These are phyloP conservation scores for Dendrocopos noguchii DNA, from an alignment of 2,113 vertebrate species.

Conservation along the genomic window DNA sequence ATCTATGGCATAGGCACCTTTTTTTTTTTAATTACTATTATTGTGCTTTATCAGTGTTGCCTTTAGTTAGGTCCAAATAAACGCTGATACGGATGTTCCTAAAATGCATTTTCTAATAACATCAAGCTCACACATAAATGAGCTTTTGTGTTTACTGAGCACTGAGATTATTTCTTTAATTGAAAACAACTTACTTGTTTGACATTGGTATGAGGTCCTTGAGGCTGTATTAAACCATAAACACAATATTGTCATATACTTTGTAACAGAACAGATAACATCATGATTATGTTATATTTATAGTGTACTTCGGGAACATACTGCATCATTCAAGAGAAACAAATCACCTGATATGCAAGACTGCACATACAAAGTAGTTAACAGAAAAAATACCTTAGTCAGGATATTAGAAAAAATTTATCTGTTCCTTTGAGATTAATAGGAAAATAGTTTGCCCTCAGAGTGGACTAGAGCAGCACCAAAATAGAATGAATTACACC, in stretches of 20 bases:
- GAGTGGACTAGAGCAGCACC: not conserved
- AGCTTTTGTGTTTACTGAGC: constrained; percentile 55
- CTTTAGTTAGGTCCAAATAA: constrained; percentile 21
- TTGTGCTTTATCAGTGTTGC: constrained; percentile 35
- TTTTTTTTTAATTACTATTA: constrained; percentile 38
- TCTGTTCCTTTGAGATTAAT: not conserved
- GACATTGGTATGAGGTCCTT: constrained; percentile 49
- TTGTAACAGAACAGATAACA: constrained; percentile 48
- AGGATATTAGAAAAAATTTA: not conserved
- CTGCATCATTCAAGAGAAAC: constrained; percentile 18
- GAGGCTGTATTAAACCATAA: constrained; percentile 64
- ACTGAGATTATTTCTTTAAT: constrained; percentile 50
- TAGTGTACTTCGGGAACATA: not conserved
- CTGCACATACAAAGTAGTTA: not conserved
- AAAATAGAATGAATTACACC: not conserved
- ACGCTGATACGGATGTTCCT: constrained; percentile 46
- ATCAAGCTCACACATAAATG: constrained; percentile 70
- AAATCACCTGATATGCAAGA: constrained; percentile 20
- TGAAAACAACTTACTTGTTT: constrained; percentile 68
- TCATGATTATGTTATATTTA: constrained; percentile 42
- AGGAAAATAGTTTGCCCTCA: not conserved
- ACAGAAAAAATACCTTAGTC: not conserved
- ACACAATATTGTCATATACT: constrained; percentile 49
- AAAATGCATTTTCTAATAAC: constrained; percentile 34
- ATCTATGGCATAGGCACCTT: constrained; percentile 45